These are phyloP conservation scores for Homarus gammarus DNA, from an alignment of 2,888 invertebrate species.

Conservation along the genomic window DNA sequence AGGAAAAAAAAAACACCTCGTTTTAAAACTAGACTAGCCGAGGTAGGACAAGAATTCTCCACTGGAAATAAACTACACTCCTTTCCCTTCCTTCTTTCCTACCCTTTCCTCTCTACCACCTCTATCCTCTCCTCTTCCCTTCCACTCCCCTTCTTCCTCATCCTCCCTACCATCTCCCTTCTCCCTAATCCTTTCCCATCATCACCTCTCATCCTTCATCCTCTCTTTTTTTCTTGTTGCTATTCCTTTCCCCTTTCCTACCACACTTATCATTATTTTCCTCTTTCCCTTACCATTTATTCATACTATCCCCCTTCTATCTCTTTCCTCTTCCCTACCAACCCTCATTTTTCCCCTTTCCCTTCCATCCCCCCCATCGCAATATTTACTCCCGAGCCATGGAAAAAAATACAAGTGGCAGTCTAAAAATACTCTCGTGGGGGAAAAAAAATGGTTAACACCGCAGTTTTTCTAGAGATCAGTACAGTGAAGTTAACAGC, in stretches of 20 bases:
- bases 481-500: too few species aligned
- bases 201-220: not conserved
- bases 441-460: too few species aligned
- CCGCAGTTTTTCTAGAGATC: too few species aligned
- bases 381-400: too few species aligned
- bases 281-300: not conserved
- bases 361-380: not conserved
- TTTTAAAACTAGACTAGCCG: too few species aligned
- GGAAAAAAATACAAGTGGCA: too few species aligned
- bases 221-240: not conserved
- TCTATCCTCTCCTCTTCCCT: not conserved
- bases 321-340: not conserved
- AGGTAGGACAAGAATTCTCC: too few species aligned
- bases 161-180: slow-evolving; percentile 10
- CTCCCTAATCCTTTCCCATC: not conserved
- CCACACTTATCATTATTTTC: not conserved
- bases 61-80: too few species aligned
- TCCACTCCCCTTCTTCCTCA: slow-evolving; percentile 1
- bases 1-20: too few species aligned
- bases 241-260: not conserved
- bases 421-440: too few species aligned
- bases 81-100: too few species aligned
- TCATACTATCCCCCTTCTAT: not conserved
- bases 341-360: not conserved
- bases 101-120: too few species aligned